A percentile compares a stretch with the other conserved stretches of the same genome.
Evolutionary conservation across 2,888 invertebrate genomes (phyloP).

Genomic region (Synergus japonicus): DNA sequence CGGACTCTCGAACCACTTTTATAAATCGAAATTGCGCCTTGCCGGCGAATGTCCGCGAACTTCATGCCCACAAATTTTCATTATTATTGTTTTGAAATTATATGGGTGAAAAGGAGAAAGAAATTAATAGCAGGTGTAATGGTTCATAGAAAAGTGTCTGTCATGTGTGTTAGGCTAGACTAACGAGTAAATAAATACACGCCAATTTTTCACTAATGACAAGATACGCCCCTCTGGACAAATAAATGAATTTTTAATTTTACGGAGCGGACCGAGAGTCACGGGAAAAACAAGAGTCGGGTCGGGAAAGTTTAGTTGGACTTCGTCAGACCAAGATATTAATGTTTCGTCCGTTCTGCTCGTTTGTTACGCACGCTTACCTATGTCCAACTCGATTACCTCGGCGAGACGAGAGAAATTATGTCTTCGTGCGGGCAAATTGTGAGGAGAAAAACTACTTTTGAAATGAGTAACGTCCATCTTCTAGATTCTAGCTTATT

Average conservation of each 20-base stretch:
- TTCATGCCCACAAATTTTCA: background rate
- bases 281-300: constrained; percentile 4
- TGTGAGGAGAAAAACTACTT: constrained; percentile 24
- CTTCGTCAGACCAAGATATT: constrained; percentile 38
- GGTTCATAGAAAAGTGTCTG: constrained; percentile 28
- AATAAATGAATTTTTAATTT: constrained; percentile 38
- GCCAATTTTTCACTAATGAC: constrained; percentile 48
- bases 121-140: constrained; percentile 40
- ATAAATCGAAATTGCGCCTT: constrained; percentile 26
- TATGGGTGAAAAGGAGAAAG: background rate
- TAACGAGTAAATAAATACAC: constrained; percentile 52
- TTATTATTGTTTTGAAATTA: background rate
- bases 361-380: constrained; percentile 44
- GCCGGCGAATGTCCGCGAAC: background rate
- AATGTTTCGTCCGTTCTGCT: constrained; percentile 41
- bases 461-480: constrained; percentile 33
- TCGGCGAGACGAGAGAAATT: constrained; percentile 38
- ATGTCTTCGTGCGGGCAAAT: constrained; percentile 4
- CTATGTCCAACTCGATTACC: constrained; percentile 40
- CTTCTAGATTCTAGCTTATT: constrained; percentile 18
- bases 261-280: constrained; percentile 1
- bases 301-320: constrained; percentile 33
- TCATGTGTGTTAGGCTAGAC: constrained; percentile 29
- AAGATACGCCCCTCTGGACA: constrained; percentile 18
- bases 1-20: background rate